Base-by-base conservation (phyloP, 2,113 vertebrate species). In the Brachyhypopomus gauderio region DNA sequence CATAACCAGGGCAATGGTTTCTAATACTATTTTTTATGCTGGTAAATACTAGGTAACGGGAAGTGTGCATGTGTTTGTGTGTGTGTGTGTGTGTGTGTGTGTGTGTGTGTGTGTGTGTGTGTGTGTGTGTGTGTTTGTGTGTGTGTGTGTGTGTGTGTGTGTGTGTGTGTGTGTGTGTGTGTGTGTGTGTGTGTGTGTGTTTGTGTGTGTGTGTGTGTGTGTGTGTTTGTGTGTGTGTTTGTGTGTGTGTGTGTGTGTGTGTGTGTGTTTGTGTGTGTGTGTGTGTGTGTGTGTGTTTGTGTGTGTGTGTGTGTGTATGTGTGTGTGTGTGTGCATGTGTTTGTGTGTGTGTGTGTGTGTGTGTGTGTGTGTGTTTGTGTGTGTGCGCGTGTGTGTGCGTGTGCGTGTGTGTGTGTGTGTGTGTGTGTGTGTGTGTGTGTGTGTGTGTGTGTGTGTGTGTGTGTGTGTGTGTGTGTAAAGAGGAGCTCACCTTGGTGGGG, bases 401-500 rank as follows among this genome's bases (percentile, higher is more conserved):
- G 23, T 38, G 2, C n/a, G n/a, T n/a, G 16, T 30, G 27, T 22
- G 30, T 14, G 16, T 30, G 27, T 22, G 30, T 14, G 16, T 30
- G 27, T 22, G 30, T 14, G 16, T 30, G 27, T 22, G 30, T 14
- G 16, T 30, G 27, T 22, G 30, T 14, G 16, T 30, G 27, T 22
- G 30, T 14, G 3, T 34, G 36, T 77, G 23, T 63, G 71, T 56
- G 30, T 63, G 55, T 77, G 52, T 60, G 60, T 60, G 71, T 60
- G 34, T 34, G n/a, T 36, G 72, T 55, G 66, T 72, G 59, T 34
- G 14, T 34, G 23, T 38, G 2, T 19, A 55, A 36, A 14, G 41
- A 22, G 14, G 5, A 52, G 23, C 87, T 90, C 92, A 98, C 97
- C 96, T 97, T 95, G 78, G 91, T n/a, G 25, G 92, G 93, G 79